Evolutionary conservation across 2,888 invertebrate genomes (phyloP), one percentile per base, ranked within the genome.

Genomic region (Timandra comae): DNA sequence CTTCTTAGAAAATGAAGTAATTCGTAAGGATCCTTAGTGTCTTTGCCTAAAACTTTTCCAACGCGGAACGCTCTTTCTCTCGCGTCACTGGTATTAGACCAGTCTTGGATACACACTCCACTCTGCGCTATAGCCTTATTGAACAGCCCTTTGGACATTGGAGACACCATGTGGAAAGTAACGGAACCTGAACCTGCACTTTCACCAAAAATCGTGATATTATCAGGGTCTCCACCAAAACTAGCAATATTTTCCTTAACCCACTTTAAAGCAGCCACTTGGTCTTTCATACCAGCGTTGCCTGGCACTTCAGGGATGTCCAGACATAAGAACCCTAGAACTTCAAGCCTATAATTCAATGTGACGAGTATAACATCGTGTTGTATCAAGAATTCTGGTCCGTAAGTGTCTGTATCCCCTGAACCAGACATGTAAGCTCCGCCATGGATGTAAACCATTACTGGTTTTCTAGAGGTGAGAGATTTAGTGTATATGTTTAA

Each of bases 301-400:
- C 89, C 89, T 0, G 87, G 84, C 1, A 82, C 86, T 44, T 77
- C 81, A 10, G 48, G 43, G 11, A 80, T 81, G 12, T 63, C 56
- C 5, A 86, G 75, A 9, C 86, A 85, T 1, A 88, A 56, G 41
- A 88, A 88, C 1, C 87, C 87, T 3, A 87, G 46, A 0, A 73
- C 68, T 0, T 84, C 86, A 3, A 70, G 40, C 37, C 87, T 63
- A 40, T 84, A 87, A 49, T 87, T 87, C 0, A 87, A 42, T 0
- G 88, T 87, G 1, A 52, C 52, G 1, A 52, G n/a, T 16, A 52
- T 19, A 0, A 52, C 47, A 7, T 28, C 30, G 11, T 43, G 24
- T 4, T 37, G 35, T 0, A 52, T 9, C 1, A 52, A 30, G 16
- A 52, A 49, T 33, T 49, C 47, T 8, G 72, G 69, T 0, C 63